Percentiles rank a stretch among this genome's conserved stretches.
Conservation (phyloP, 2,797 vertebrate genomes). For the Valencia hispanica region DNA sequence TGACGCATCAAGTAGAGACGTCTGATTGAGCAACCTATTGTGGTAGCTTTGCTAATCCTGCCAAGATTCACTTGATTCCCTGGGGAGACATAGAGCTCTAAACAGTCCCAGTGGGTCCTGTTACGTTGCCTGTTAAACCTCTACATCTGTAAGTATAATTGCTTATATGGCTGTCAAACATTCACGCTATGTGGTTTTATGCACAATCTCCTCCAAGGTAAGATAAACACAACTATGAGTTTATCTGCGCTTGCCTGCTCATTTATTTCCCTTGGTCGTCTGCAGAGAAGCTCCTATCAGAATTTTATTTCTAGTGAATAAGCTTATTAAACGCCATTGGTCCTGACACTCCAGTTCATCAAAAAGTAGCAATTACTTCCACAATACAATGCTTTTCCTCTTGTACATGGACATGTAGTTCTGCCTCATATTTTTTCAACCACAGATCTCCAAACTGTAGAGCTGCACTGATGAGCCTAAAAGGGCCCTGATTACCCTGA, state of each 20-base stretch:
- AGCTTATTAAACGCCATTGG: slow-evolving; percentile 57
- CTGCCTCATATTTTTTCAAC: slow-evolving; percentile 54
- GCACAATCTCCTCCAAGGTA: slow-evolving; percentile 1
- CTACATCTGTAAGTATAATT: slow-evolving; percentile 1
- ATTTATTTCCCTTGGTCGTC: slow-evolving; percentile 37
- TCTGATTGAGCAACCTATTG: slow-evolving; percentile 1
- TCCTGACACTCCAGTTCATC: slow-evolving; percentile 54
- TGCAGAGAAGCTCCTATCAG: slow-evolving; percentile 29
- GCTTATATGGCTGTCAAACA: slow-evolving; percentile 12
- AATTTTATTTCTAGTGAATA: slow-evolving; percentile 51
- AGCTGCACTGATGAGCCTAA: slow-evolving; percentile 41
- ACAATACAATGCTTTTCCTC: slow-evolving; percentile 48
- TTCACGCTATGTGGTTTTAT: slow-evolving; percentile 16
- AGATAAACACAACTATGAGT: slow-evolving; percentile 5
- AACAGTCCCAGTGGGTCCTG: slow-evolving; percentile 45
- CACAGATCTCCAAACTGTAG: slow-evolving; percentile 30
- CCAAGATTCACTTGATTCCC: slow-evolving; percentile 34
- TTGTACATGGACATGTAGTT: slow-evolving; percentile 54
- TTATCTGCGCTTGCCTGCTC: slow-evolving; percentile 1
- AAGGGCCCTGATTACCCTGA: slow-evolving; percentile 51
- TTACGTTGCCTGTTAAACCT: slow-evolving; percentile 37
- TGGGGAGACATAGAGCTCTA: slow-evolving; percentile 31
- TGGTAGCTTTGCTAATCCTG: slow-evolving; percentile 19
- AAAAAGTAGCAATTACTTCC: slow-evolving; percentile 65
- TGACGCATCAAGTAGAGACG: slow-evolving; percentile 7